These are phyloP conservation scores for Sisyra nigra DNA, from an alignment of 2,888 invertebrate species.

Conservation along the genomic window DNA sequence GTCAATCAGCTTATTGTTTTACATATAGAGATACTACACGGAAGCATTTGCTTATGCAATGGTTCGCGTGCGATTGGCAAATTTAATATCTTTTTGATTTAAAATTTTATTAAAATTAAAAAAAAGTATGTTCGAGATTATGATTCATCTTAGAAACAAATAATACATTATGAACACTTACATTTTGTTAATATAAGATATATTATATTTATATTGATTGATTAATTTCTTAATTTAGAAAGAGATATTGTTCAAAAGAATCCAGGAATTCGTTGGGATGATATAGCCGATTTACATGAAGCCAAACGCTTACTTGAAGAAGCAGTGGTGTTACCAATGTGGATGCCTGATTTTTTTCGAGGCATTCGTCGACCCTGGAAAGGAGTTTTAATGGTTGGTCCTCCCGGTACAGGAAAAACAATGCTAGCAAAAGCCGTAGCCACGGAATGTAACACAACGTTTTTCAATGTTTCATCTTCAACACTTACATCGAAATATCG, in stretches of 20 bases:
- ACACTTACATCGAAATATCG: conserved; percentile 96
- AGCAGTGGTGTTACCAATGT: conserved; percentile 92
- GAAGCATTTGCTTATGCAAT: too few species aligned
- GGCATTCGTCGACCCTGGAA: conserved; percentile 94
- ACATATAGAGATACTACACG: too few species aligned
- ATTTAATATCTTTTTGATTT: too few species aligned
- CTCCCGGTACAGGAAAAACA: conserved; percentile 89
- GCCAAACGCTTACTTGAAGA: conserved; percentile 87
- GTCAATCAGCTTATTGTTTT: too few species aligned
- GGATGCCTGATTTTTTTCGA: conserved; percentile 98
- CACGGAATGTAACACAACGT: conserved; percentile 94
- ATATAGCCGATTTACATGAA: conserved; percentile 78
- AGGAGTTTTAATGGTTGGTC: conserved; percentile 88
- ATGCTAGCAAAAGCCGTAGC: conserved; percentile 97
- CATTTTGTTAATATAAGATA: too few species aligned
- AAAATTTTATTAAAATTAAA: too few species aligned
- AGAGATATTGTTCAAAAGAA: conserved; percentile 94
- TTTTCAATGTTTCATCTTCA: conserved; percentile 93
- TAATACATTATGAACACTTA: too few species aligned
- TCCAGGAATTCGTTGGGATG: conserved; percentile 91
- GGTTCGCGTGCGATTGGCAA: too few species aligned
- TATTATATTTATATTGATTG: too few species aligned
- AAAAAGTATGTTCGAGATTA: too few species aligned
- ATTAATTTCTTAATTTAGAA: conserved; percentile 35
- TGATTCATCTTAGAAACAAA: too few species aligned